A percentile compares a stretch with the other conserved stretches of the same genome.
These are phyloP conservation scores for Catharus minimus DNA, from an alignment of 2,113 vertebrate genomes.

Conservation along the genomic window DNA sequence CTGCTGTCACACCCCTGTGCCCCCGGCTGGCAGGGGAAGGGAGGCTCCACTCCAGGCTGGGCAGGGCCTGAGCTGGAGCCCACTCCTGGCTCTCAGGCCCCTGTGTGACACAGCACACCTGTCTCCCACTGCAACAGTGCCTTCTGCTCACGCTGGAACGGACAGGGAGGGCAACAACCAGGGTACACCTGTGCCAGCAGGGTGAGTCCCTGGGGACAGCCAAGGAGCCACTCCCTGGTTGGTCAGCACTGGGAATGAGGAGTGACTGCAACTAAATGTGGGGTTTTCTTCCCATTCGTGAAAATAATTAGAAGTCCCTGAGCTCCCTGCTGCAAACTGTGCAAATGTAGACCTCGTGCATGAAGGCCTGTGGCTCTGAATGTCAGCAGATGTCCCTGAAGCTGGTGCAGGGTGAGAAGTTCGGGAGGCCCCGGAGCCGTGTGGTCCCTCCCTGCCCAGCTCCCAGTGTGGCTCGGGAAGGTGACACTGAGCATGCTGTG, in stretches of 20 bases:
- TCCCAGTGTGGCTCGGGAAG: not conserved
- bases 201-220: not conserved
- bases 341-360: not conserved
- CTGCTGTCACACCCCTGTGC: not conserved
- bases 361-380: not conserved
- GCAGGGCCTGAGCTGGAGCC: not conserved
- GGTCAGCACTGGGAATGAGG: not conserved
- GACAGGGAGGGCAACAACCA: not conserved
- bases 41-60: not conserved
- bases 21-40: no score
- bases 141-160: fast-evolving
- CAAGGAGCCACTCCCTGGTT: not conserved
- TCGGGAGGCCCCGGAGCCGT: not conserved
- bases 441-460: not conserved
- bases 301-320: not conserved
- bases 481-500: not conserved
- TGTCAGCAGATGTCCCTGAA: not conserved
- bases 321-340: not conserved
- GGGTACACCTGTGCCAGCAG: not conserved
- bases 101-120: fast-evolving
- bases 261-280: not conserved
- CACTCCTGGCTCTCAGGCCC: not conserved
- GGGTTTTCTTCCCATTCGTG: not conserved
- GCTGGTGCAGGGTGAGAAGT: not conserved
- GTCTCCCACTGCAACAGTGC: fast-evolving